A percentile compares a stretch with the other conserved stretches of the same genome.
phyloP scores from a whole-genome alignment of 2,888 invertebrate genomes.

The Micoletzkya japonica region DNA sequence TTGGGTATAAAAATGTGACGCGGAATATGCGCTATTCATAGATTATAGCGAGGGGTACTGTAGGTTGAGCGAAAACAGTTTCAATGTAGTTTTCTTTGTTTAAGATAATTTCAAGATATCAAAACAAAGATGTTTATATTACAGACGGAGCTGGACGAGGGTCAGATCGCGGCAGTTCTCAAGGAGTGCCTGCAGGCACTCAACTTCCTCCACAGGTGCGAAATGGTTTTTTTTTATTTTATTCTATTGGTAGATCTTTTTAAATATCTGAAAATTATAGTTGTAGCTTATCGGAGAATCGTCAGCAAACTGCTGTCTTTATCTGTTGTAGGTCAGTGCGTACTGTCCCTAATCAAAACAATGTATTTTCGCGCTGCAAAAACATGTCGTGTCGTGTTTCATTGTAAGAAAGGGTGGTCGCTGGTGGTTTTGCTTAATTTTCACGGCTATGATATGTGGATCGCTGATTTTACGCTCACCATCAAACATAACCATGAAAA shows the following conservation, averaged over 20 bases:
- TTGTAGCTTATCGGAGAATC: too few species aligned
- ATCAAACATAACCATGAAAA: too few species aligned
- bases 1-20: neutral
- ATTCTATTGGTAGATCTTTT: neutral
- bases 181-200: slow-evolving; percentile 84
- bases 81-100: neutral
- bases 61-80: too few species aligned
- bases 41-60: neutral
- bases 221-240: slow-evolving; percentile 27
- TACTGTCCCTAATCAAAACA: too few species aligned
- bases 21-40: neutral
- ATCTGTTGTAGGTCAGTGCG: too few species aligned
- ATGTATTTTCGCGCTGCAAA: too few species aligned
- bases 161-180: slow-evolving; percentile 92
- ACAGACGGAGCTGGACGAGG: slow-evolving; percentile 82
- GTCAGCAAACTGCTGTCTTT: too few species aligned
- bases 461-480: too few species aligned
- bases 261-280: too few species aligned
- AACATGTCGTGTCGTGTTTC: neutral
- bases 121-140: neutral
- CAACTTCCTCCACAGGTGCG: slow-evolving; percentile 77
- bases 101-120: neutral
- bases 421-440: too few species aligned
- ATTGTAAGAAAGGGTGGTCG: neutral
- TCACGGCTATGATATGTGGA: neutral